Conservation (phyloP, 1,140 invertebrate genomes). For the Trichonephila clavata region DNA sequence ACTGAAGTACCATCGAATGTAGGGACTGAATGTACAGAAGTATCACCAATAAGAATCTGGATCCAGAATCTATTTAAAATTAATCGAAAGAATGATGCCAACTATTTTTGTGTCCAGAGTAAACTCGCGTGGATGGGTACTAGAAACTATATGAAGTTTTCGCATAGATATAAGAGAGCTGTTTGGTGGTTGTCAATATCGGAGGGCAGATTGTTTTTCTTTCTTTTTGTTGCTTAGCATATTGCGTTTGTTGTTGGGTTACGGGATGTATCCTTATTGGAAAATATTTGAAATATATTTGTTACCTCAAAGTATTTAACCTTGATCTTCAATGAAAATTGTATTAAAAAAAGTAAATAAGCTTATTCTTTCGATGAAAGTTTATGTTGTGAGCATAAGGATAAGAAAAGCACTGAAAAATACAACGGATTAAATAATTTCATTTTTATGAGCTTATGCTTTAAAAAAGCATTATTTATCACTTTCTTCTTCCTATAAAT, state of each 20-base stretch:
- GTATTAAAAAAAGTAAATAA: too few species aligned
- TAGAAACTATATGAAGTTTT: slow-evolving; percentile 24
- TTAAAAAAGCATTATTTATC: too few species aligned
- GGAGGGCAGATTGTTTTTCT: neutral
- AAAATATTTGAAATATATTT: neutral
- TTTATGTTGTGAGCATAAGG: too few species aligned
- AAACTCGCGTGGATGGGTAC: neutral
- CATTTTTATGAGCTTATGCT: too few species aligned
- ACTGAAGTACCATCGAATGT: neutral
- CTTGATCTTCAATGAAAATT: neutral
- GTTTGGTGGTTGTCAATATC: neutral
- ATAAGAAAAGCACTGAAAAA: too few species aligned
- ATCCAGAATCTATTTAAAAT: slow-evolving; percentile 21
- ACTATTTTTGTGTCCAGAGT: neutral
- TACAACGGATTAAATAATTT: too few species aligned
- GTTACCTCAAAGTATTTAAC: neutral
- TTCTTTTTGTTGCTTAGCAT: neutral
- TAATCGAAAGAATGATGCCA: slow-evolving; percentile 7
- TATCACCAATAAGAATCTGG: neutral
- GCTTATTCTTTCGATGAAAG: too few species aligned
- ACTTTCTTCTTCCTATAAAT: too few species aligned
- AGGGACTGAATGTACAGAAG: too few species aligned
- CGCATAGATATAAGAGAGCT: neutral
- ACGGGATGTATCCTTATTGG: neutral
- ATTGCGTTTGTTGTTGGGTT: neutral